phyloP scores from a whole-genome alignment of 2,888 invertebrate genomes.

The Erpobdella octoculata region DNA sequence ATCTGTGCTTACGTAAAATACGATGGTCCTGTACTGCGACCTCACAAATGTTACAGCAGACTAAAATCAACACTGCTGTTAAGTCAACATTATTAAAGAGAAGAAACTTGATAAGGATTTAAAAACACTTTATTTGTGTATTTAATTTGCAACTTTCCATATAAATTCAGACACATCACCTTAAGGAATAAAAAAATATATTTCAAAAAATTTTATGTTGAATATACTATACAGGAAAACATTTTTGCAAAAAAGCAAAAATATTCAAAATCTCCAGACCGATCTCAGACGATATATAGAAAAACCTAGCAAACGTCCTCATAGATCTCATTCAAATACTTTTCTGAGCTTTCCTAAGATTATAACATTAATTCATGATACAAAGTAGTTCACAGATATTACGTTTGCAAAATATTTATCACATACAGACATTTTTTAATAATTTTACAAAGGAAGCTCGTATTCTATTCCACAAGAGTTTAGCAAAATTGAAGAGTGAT shows the following conservation, averaged over 20 bases:
- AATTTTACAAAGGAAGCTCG: neutral
- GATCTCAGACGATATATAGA: slow-evolving; percentile 3
- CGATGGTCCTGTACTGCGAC: no score
- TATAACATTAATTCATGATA: neutral
- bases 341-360: neutral
- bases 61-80: no score
- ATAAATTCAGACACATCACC: no score
- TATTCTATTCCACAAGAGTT: neutral
- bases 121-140: no score
- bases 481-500: neutral
- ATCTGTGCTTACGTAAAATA: no score
- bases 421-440: neutral
- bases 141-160: no score
- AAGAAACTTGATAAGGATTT: no score
- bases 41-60: no score
- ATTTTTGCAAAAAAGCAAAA: neutral
- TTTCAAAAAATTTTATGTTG: no score
- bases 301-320: neutral
- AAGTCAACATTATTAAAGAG: no score
- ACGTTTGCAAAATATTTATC: neutral
- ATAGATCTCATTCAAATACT: neutral
- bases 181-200: no score
- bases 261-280: neutral
- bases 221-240: no score
- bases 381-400: neutral